Percentiles rank a stretch among this genome's conserved stretches.
These are phyloP conservation scores for Sciurus vulgaris DNA, from an alignment of 2,797 vertebrate species.

Conservation along the genomic window DNA sequence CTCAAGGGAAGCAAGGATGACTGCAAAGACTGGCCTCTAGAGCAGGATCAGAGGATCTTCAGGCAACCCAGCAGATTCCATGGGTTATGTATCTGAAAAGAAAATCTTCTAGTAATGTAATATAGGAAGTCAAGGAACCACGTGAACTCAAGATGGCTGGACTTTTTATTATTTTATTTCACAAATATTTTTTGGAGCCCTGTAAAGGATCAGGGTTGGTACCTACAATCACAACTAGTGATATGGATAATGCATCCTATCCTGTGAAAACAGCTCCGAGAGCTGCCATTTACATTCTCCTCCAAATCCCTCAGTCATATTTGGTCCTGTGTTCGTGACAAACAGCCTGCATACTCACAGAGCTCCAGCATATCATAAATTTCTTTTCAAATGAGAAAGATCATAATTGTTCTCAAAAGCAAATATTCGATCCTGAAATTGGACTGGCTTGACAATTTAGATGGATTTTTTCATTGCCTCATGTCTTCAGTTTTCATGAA, in stretches of 20 bases:
- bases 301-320: neutral
- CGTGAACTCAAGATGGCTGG: neutral
- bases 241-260: neutral
- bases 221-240: neutral
- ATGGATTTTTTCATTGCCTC: constrained; percentile 67
- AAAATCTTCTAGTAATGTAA: neutral
- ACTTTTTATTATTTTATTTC: neutral
- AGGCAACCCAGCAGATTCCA: neutral
- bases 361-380: constrained; percentile 61
- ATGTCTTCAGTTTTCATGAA: constrained; percentile 66
- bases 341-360: constrained; percentile 37
- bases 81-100: neutral
- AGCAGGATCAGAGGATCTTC: neutral
- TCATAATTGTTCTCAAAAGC: constrained; percentile 73
- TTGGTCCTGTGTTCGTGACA: constrained; percentile 24
- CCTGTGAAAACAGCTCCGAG: neutral
- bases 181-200: neutral
- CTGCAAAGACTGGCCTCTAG: neutral
- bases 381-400: constrained; percentile 74
- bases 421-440: constrained; percentile 76
- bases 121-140: neutral
- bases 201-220: neutral
- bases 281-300: neutral
- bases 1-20: neutral
- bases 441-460: constrained; percentile 67